Evolutionary conservation across 2,797 vertebrate genomes (phyloP), one percentile per base, ranked within the genome.

Genomic region (Rachycentron canadum): DNA sequence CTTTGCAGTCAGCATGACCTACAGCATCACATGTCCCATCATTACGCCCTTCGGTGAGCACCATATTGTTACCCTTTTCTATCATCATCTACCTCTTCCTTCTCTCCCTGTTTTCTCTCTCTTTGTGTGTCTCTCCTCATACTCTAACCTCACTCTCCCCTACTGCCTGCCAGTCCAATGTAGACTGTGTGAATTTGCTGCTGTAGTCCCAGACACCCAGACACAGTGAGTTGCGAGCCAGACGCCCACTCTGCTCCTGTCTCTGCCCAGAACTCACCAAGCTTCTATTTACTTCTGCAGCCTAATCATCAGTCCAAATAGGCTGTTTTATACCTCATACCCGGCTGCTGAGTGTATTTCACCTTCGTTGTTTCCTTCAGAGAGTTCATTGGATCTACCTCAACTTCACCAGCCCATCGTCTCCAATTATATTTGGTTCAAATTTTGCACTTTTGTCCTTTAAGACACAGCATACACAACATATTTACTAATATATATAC

Each of bases 21-120:
- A 99, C 91, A 99, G 98, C 91, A 98, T 99, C 92, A 99, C 96
- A 5, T 99, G 98, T 84, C 98, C 98, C 52, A 94, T 99, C 89
- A 98, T 99, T 1, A 96, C 96, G 23, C 98, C 98, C 61, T 99
- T 99, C 3, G 98, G 98, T 99, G 90, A 98, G 98, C 90, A 45
- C 82, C 30, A 56, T 36, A 16, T 68, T 49, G 28, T 41, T 43
- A 82, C 34, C 1, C 41, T 59, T 25, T 30, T 59, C 61, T 73
- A 47, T 74, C 68, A n/a, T 74, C 43, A 23, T 47, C 59, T 56
- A 59, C 64, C 43, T 47, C 72, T 38, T 69, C 47, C 28, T 66
- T 64, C 60, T 73, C 55, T 36, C 53, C 56, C 16, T 60, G 32
- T 68, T 76, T 56, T 66, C 57, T 69, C 52, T 53, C 23, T 40